These are phyloP conservation scores for Leistus spinibarbis DNA, from an alignment of 2,888 invertebrate species.

Conservation along the genomic window DNA sequence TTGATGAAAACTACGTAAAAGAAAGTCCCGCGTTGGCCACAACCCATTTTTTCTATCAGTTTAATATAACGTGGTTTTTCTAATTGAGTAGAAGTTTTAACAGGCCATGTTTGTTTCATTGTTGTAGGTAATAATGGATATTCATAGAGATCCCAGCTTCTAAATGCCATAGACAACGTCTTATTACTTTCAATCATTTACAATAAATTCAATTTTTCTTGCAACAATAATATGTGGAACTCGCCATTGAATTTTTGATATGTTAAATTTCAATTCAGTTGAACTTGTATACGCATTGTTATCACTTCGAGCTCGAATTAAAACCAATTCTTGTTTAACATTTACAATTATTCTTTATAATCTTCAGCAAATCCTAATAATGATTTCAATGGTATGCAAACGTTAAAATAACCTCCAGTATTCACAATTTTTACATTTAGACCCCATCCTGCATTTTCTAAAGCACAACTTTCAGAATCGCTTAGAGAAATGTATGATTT, in stretches of 20 bases:
- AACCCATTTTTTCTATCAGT: no score
- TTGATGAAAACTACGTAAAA: no score
- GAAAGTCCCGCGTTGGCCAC: no score
- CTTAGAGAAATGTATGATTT: conserved; percentile 51
- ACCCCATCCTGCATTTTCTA: conserved; percentile 47
- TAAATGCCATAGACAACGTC: conserved; percentile 42
- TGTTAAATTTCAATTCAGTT: conserved; percentile 11
- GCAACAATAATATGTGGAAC: conserved; percentile 5
- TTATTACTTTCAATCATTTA: conserved; percentile 8
- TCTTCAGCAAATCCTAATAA: no score
- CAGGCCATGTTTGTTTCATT: conserved; percentile 48
- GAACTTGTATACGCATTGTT: conserved; percentile 2
- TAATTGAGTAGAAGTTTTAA: conserved; percentile 47
- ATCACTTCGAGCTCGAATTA: conserved; percentile 10
- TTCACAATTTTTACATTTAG: conserved; percentile 43
- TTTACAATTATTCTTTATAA: conserved; percentile 8
- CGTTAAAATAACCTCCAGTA: no score
- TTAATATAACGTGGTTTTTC: conserved; percentile 53
- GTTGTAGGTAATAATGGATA: conserved; percentile 50
- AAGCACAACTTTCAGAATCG: conserved; percentile 43
- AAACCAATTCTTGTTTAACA: conserved; percentile 18
- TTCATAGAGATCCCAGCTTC: conserved; percentile 52
- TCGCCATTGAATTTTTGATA: conserved; percentile 13
- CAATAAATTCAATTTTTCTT: conserved; percentile 7
- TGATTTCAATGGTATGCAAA: no score